Conservation (phyloP, 2,797 vertebrate genomes). For the Otolemur crassicaudatus region DNA sequence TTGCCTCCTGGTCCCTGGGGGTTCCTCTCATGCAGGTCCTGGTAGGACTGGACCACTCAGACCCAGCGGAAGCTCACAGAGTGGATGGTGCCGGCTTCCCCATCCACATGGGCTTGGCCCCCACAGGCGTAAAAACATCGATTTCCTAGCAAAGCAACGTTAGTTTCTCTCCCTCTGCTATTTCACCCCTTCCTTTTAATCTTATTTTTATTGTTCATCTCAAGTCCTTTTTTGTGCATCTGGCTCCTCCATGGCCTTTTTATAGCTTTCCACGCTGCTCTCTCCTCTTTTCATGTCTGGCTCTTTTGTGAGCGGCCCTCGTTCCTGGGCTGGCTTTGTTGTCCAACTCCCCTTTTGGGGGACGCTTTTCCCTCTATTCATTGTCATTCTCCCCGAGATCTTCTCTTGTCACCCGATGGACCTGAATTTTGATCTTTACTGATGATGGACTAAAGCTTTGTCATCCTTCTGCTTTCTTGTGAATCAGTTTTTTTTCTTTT, state of each 20-base stretch:
- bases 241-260: conserved; percentile 44
- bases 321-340: conserved; percentile 74
- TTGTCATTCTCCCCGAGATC: conserved; percentile 67
- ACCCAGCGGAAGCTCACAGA: neutral
- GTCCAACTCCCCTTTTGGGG: neutral
- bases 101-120: neutral
- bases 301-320: neutral
- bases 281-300: conserved; percentile 29
- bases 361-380: conserved; percentile 49
- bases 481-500: conserved; percentile 4
- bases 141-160: neutral
- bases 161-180: neutral
- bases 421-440: conserved; percentile 67
- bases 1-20: neutral
- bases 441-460: conserved; percentile 38
- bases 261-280: neutral
- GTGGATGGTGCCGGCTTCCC: neutral
- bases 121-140: neutral
- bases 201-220: conserved; percentile 73
- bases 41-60: no score
- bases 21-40: neutral
- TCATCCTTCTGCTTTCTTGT: neutral
- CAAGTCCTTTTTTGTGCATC: conserved; percentile 45
- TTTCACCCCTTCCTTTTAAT: conserved; percentile 55
- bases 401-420: conserved; percentile 42